Conservation (phyloP, 2,888 invertebrate species). For the Anthrax anthrax region DNA sequence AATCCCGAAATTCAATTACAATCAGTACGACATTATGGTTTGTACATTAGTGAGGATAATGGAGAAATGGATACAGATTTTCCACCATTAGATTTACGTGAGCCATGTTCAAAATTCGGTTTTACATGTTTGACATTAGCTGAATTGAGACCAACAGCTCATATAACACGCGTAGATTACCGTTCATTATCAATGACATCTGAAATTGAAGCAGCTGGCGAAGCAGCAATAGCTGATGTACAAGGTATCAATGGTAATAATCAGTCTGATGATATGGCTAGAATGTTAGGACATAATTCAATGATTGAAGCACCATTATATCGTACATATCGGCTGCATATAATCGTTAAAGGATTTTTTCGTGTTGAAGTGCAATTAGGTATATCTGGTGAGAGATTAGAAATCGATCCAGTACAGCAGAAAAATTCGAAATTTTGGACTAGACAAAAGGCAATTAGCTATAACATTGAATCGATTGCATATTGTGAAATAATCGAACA, state of each 20-base stretch:
- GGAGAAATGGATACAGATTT: conserved; percentile 83
- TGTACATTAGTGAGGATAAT: conserved; percentile 92
- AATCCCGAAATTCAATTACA: conserved; percentile 48
- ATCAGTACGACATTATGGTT: conserved; percentile 59
- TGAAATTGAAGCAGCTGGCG: conserved; percentile 31
- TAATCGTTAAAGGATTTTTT: conserved; percentile 65
- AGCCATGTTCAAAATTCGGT: conserved; percentile 85
- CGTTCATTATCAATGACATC: conserved; percentile 33
- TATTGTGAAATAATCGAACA: conserved; percentile 71
- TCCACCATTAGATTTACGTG: conserved; percentile 74
- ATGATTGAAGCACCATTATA: conserved; percentile 79
- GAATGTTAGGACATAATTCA: conserved; percentile 57
- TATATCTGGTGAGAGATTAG: conserved; percentile 79
- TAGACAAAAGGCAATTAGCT: conserved; percentile 64
- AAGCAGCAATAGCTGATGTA: conserved; percentile 32
- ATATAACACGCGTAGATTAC: conserved; percentile 26
- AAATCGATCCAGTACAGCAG: conserved; percentile 70
- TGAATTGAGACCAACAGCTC: conserved; percentile 40
- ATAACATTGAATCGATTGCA: conserved; percentile 75
- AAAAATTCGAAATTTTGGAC: conserved; percentile 50
- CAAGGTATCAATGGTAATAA: conserved; percentile 15
- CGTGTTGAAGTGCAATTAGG: conserved; percentile 76
- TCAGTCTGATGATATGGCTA: conserved; percentile 41
- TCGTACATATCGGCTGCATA: conserved; percentile 62
- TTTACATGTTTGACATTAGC: conserved; percentile 80